Evolutionary conservation across 2,797 vertebrate genomes (phyloP).

Genomic region (Coregonus sp.): DNA sequence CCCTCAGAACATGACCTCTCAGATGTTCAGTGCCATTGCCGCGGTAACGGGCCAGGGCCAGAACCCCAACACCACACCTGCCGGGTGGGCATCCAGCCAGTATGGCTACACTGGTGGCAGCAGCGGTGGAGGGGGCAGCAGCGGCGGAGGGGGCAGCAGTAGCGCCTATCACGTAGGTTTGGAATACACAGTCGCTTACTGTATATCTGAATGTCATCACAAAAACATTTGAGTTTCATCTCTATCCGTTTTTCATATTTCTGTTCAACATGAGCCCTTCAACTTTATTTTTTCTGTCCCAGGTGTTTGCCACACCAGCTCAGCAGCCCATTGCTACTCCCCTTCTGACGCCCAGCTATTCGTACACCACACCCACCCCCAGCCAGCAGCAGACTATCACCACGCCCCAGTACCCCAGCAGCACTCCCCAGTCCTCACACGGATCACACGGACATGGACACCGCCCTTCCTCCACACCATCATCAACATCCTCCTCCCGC

Average conservation of each 20-base stretch:
- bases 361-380: conserved; percentile 87
- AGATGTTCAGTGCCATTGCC: conserved; percentile 87
- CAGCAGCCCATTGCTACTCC: conserved; percentile 88
- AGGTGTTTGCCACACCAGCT: conserved; percentile 85
- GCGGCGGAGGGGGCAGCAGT: conserved; percentile 60
- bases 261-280: background rate
- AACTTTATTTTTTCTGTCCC: background rate
- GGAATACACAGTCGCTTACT: conserved; percentile 6
- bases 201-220: too few species aligned
- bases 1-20: conserved; percentile 86
- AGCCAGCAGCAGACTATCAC: conserved; percentile 80
- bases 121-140: conserved; percentile 63
- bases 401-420: conserved; percentile 86
- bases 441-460: conserved; percentile 48
- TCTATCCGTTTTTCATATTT: background rate
- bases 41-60: conserved; percentile 84
- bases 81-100: conserved; percentile 84
- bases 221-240: too few species aligned
- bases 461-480: conserved; percentile 73
- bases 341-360: conserved; percentile 88
- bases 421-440: conserved; percentile 82
- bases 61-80: conserved; percentile 83
- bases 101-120: conserved; percentile 85
- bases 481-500: conserved; percentile 79
- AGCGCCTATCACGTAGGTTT: conserved; percentile 75